Evolutionary conservation across 2,113 vertebrate species (phyloP), one percentile per base, ranked within the genome.

Genomic region (Oxyruncus cristatus): DNA sequence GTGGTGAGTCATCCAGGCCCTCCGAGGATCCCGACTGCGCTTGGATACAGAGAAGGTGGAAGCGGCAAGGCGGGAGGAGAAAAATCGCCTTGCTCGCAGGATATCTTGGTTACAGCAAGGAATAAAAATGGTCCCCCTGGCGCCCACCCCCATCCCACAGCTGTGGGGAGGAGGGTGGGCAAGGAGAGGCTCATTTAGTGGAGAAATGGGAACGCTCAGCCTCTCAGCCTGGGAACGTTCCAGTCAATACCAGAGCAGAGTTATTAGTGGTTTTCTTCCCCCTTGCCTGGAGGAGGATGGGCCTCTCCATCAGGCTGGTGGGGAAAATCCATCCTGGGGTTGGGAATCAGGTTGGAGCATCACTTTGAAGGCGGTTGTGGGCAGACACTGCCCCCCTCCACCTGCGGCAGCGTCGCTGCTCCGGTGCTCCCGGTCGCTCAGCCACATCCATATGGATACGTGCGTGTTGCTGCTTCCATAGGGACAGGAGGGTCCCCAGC

Each of bases 1-100:
- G 21, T 14, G 7, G 94, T 97, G 96, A 96, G 28, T 96, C 96
- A 97, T 92, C 55, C 68, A 12, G 59, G 67, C 75, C 83, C 92
- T 66, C 59, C 4, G 53, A 92, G 90, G 66, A 94, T 88, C 77
- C 84, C 0, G 10, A 46, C 91, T 89, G 66, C 19, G 14, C 78
- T 32, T 58, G 94, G 63, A 83, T 74, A 63, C 33, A 0, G 63
- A 72, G 52, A 63, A 95, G 65, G 79, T 42, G 50, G 68, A 80
- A 86, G 68, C 24, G 42, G 42, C 32, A 30, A 92, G 68, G 46
- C 20, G 10, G 88, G 72, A 73, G 8, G 18, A 24, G 10, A 23
- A 73, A 79, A 83, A 89, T 33, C 11, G 19, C 52, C 78, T 63
- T 0, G 0, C 35, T 95, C 39, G 1, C 37, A 58, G 80, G 65